Evolutionary conservation across 2,888 invertebrate genomes (phyloP), one percentile per base, ranked within the genome.

Genomic region (Drosophila putrida): DNA sequence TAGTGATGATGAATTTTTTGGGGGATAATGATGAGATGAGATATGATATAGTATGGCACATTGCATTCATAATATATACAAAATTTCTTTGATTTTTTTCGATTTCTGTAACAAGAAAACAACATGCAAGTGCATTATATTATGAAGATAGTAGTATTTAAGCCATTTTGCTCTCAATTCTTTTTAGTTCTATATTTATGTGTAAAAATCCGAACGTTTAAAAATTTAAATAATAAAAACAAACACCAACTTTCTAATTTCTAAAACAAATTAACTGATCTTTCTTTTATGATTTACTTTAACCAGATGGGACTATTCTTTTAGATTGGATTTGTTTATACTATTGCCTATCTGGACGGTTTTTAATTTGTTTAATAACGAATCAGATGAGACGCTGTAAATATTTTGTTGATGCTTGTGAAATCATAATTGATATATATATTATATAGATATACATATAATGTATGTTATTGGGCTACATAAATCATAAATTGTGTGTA

Each of bases 111-210:
- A 43, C 46, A 57, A 51, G 28, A 64, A 41, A 49, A 41, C 11
- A 57, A 50, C 20, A 63, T 78, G 68, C 53, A 55, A 61, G 20
- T 36, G 75, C 80, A 61, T 81, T 64, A 78, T 58, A 69, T 67
- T 65, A 75, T 75, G 64, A 77, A 77, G 69, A 71, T 62, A 59
- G 68, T 80, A 76, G 66, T 76, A 64, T 71, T 70, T 87, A 82
- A 84, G 80, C 64, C 57, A 78, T 62, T 77, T 86, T 83, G 83
- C 89, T 84, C 87, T 86, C 75, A 73, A 82, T 64, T 67, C 55
- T 82, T 76, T 68, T 86, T 68, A 78, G 74, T 84, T 88, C 75
- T 78, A 76, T 89, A 73, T 77, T 78, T 76, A 82, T 86, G 75
- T 79, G 73, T 81, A 78, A 86, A 76, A 79, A 76, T 72, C 73